Base-by-base conservation (phyloP, 2,113 vertebrate genomes). In the Vidua chalybeata region DNA sequence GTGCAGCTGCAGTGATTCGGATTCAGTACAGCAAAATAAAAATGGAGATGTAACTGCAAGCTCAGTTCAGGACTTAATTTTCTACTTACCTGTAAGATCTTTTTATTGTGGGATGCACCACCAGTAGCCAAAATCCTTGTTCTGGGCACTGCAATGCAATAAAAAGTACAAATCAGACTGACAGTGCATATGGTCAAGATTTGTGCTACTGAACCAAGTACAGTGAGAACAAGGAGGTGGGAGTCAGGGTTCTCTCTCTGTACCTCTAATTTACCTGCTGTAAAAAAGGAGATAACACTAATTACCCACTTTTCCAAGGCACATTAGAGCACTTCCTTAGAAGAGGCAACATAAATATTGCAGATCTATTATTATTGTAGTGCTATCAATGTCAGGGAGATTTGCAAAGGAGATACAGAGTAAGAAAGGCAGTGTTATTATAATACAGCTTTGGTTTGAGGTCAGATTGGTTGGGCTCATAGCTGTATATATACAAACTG, bases 81-180 rank as follows among this genome's bases (percentile, higher is more conserved):
- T 22, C 71, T 45, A 37, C 96, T 67, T 92, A 99, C 99, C 98
- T 99, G 99, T 46, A 99, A 97, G 41, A 99, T 98, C 30, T 98
- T 98, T 83, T 89, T 96, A 73, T 99, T 99, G 7, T 97, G 96
- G 15, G 99, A 99, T 10, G 99, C 99, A 5, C 99, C 99, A 73
- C 99, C 99, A 1, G 99, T 99, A 23, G 99, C 99, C 96, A 99
- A 76, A 82, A 99, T 98, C 95, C 98, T 98, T 81, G 98, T 99
- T 92, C 96, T 98, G 59, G 98, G 96, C 98, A 98, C 99, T 99
- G 72, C 54, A 98, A 97, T 61, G 75, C 61, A 96, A 97, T 69
- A 89, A 43, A 89, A 63, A 49, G 56, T 7, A 78, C 2, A 93
- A 62, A 64, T 96, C 52, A 97, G 79, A 72, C 23, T 54, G 41